phyloP scores from a whole-genome alignment of 2,113 vertebrate species.

The mouse (Mus musculus) region DNA sequence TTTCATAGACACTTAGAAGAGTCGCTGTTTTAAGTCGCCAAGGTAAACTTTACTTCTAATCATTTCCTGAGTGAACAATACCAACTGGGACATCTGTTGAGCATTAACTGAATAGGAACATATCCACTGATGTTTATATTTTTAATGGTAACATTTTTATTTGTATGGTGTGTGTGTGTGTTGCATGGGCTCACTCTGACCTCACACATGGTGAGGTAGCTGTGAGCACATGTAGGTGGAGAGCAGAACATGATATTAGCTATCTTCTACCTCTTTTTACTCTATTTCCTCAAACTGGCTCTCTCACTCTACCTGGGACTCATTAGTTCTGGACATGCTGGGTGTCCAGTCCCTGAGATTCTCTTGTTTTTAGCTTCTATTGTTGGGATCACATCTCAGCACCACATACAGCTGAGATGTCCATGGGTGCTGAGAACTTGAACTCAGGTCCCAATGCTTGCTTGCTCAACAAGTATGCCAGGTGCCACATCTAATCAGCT shows the following conservation, averaged over 20 bases:
- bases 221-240: background rate
- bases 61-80: conserved; percentile 48
- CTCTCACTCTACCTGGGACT: background rate
- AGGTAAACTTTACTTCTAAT: conserved; percentile 23
- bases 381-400: background rate
- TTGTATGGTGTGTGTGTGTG: background rate
- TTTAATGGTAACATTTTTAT: background rate
- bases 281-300: background rate
- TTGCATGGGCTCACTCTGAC: no score
- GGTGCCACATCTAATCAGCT: background rate
- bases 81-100: background rate
- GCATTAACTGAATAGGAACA: conserved; percentile 49
- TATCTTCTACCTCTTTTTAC: background rate
- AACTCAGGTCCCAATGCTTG: background rate
- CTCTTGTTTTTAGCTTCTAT: background rate
- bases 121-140: background rate
- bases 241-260: no score
- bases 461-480: background rate
- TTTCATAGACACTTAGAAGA: conserved; percentile 45
- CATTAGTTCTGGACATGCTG: background rate
- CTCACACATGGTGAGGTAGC: no score
- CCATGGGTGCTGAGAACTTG: background rate
- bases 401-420: background rate
- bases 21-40: background rate
- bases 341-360: no score